Evolutionary conservation across 2,797 vertebrate species (phyloP).

Genomic region (Oryzias dopingdopingensis): DNA sequence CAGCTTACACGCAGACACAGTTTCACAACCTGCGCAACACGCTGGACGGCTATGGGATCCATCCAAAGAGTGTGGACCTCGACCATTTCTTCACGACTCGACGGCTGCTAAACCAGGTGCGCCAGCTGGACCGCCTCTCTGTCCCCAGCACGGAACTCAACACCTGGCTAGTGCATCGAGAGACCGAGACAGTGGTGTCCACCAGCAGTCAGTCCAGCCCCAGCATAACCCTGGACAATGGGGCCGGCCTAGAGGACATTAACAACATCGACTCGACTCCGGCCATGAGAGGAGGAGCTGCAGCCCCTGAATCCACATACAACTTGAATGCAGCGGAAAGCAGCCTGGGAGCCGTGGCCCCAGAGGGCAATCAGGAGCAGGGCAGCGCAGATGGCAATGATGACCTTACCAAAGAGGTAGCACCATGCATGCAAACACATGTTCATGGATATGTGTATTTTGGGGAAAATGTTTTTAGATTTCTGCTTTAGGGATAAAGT

Average conservation of each 20-base stretch:
- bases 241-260: slow-evolving; percentile 85
- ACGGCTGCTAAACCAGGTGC: slow-evolving; percentile 92
- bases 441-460: no score
- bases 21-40: slow-evolving; percentile 97
- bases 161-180: slow-evolving; percentile 95
- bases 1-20: slow-evolving; percentile 97
- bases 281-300: slow-evolving; percentile 87
- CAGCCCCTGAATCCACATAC: slow-evolving; percentile 84
- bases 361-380: slow-evolving; percentile 84
- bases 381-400: slow-evolving; percentile 77
- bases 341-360: slow-evolving; percentile 89
- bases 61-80: slow-evolving; percentile 97
- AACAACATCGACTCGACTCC: slow-evolving; percentile 80
- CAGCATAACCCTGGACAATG: slow-evolving; percentile 89
- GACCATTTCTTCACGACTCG: slow-evolving; percentile 93
- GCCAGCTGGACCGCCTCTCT: slow-evolving; percentile 90
- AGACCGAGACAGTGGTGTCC: slow-evolving; percentile 89
- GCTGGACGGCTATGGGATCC: slow-evolving; percentile 97
- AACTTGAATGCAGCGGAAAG: slow-evolving; percentile 85
- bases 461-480: no score
- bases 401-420: slow-evolving; percentile 97
- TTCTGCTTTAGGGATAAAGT: no score
- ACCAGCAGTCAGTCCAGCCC: slow-evolving; percentile 83
- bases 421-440: slow-evolving; percentile 8
- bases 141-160: slow-evolving; percentile 93